Evolutionary conservation across 2,113 vertebrate genomes (phyloP), one percentile per base, ranked within the genome.

Genomic region (Vombatus ursinus): DNA sequence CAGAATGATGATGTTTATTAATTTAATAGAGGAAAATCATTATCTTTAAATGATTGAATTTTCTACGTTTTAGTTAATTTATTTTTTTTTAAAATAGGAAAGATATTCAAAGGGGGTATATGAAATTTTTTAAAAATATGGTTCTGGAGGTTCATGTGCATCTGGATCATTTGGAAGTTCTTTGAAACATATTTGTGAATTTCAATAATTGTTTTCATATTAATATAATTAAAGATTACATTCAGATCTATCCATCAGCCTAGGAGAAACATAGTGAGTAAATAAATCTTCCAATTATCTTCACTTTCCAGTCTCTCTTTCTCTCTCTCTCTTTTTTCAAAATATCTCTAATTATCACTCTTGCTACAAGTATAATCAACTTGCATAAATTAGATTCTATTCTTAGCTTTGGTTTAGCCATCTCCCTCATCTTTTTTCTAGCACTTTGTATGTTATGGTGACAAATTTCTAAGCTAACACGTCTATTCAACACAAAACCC

Each of bases 301-400:
- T 96, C 94, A 97, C 97, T 97, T 97, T 94, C 92, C 37, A 96
- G 96, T 96, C 95, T 92, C 93, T 95, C 61, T 96, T 96, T 91
- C n/a, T 84, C 68, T 84, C 68, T 84, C 68, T 84, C 68, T 94
- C 93, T 89, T 92, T 95, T 89, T 98, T 96, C 96, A 96, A 97
- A 98, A 97, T 97, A 97, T 97, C 96, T 98, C 98, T 98, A 98
- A 98, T 98, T 98, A 98, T 98, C 98, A 98, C 98, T 97, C 97
- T 95, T 96, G 97, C 96, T 96, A 96, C 97, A 96, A 97, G 98
- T 96, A 96, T 96, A 98, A 98, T 97, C 98, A 97, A 97, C 96
- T 94, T 91, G 97, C 97, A 97, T 97, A 98, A 97, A 98, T 98
- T 96, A 97, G 97, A 54, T 94, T 96, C 98, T 98, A 98, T 98